Percentiles rank a stretch among this genome's conserved stretches.
Evolutionary conservation across 2,888 invertebrate genomes (phyloP).

Genomic region (Mimumesa dahlbomi): DNA sequence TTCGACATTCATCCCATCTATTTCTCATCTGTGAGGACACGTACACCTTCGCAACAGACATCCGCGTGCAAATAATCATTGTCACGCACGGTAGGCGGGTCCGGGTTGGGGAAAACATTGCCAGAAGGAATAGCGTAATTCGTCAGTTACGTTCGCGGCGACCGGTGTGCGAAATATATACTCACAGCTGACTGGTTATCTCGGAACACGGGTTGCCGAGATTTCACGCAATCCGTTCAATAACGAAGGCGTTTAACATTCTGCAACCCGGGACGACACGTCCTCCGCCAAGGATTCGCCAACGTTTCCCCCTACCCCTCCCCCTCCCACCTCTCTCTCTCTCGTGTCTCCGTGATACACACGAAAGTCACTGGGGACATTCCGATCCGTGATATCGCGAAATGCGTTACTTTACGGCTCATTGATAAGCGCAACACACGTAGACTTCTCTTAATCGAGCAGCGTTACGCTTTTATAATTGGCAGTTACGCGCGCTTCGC

Average conservation of each 20-base stretch:
- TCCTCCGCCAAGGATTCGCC: background rate
- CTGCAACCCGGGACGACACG: background rate
- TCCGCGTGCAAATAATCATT: no score
- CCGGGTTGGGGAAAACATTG: no score
- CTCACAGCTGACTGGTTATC: background rate
- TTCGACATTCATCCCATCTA: no score
- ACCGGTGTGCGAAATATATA: background rate
- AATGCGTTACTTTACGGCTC: conserved; percentile 57
- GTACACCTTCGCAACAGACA: no score
- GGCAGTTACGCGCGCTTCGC: conserved; percentile 52
- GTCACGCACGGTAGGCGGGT: no score
- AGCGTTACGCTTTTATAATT: conserved; percentile 61
- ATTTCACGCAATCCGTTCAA: conserved; percentile 14
- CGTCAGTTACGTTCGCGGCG: background rate
- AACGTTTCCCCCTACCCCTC: no score
- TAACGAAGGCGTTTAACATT: conserved; percentile 18
- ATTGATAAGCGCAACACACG: conserved; percentile 59
- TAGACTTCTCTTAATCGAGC: conserved; percentile 54
- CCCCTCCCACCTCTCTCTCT: no score
- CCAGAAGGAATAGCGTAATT: background rate
- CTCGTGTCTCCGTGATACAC: conserved; percentile 16
- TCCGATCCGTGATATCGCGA: conserved; percentile 53
- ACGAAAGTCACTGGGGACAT: conserved; percentile 28
- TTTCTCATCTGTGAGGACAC: no score
- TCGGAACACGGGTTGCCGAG: conserved; percentile 9